phyloP scores from a whole-genome alignment of 2,888 invertebrate genomes.

The Polylopha cassiicola region DNA sequence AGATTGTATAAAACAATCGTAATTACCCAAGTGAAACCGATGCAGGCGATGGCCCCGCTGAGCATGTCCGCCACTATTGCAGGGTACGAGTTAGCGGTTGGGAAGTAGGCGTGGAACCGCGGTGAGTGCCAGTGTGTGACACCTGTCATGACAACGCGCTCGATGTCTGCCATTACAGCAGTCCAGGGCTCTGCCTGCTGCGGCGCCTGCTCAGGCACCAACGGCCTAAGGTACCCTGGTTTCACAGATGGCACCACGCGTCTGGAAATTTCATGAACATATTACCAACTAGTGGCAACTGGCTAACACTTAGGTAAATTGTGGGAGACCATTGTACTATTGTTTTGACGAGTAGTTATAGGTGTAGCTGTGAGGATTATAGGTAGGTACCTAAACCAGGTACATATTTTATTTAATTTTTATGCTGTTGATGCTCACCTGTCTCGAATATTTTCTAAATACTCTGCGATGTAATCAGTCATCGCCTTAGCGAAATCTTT shows the following conservation, averaged over 20 bases:
- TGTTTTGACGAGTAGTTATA: too few species aligned
- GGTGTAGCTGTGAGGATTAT: too few species aligned
- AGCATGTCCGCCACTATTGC: constrained; percentile 97
- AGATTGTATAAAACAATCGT: neutral
- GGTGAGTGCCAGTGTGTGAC: constrained; percentile 99
- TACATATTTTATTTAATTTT: too few species aligned
- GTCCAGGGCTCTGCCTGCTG: constrained; percentile 91
- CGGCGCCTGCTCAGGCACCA: constrained; percentile 92
- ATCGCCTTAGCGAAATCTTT: constrained; percentile 94
- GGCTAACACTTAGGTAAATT: constrained; percentile 1
- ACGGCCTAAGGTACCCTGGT: constrained; percentile 93
- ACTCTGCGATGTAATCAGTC: constrained; percentile 95
- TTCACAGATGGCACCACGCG: constrained; percentile 93
- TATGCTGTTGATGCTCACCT: constrained; percentile 83
- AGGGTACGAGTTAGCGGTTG: constrained; percentile 95
- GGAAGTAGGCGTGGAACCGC: constrained; percentile 96
- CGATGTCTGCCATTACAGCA: constrained; percentile 94
- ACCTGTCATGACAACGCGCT: constrained; percentile 97
- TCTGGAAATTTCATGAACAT: constrained; percentile 58
- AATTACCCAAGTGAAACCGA: constrained; percentile 95
- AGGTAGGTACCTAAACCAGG: constrained; percentile 22
- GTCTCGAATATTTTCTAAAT: constrained; percentile 95
- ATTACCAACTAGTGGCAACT: neutral
- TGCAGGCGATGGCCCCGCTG: constrained; percentile 95
- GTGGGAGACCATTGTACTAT: neutral